These are phyloP conservation scores for Sminthurides aquaticus DNA, from an alignment of 2,888 invertebrate species.

Conservation along the genomic window DNA sequence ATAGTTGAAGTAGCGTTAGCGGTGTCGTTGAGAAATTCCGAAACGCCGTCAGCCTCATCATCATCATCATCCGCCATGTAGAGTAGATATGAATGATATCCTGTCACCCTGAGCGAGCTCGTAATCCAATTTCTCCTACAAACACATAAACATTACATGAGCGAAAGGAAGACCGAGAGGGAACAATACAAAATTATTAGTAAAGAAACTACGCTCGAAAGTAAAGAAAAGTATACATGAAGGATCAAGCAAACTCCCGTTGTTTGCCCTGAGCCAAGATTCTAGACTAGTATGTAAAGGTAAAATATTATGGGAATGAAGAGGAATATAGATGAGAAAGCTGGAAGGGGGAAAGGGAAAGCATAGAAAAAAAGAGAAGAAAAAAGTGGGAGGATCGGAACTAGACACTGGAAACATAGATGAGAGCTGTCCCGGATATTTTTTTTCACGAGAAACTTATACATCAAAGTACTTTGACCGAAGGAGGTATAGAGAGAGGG, in stretches of 20 bases:
- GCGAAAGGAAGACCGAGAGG: neutral
- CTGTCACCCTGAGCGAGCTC: constrained; percentile 47
- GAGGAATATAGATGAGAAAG: too few relatives aligned
- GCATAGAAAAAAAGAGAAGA: too few relatives aligned
- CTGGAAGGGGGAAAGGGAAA: too few relatives aligned
- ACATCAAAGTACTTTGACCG: too few relatives aligned
- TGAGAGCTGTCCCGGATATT: too few relatives aligned
- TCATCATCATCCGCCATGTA: constrained; percentile 49
- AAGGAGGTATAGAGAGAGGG: too few relatives aligned
- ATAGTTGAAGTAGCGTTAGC: too few relatives aligned
- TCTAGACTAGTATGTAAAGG: neutral
- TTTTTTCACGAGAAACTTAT: too few relatives aligned
- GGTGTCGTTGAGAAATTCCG: neutral
- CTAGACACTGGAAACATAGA: too few relatives aligned
- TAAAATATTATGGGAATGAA: too few relatives aligned
- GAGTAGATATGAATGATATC: constrained; percentile 51
- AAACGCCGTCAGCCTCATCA: neutral
- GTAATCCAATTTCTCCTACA: constrained; percentile 49
- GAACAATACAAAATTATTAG: neutral
- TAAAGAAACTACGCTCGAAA: neutral
- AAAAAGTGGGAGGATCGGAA: too few relatives aligned
- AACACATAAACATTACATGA: constrained; percentile 14
- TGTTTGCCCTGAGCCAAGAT: neutral
- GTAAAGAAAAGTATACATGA: neutral
- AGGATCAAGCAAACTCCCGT: neutral